Percentiles rank a stretch among this genome's conserved stretches.
Evolutionary conservation across 2,797 vertebrate species (phyloP).

Genomic region (Microcaecilia unicolor): DNA sequence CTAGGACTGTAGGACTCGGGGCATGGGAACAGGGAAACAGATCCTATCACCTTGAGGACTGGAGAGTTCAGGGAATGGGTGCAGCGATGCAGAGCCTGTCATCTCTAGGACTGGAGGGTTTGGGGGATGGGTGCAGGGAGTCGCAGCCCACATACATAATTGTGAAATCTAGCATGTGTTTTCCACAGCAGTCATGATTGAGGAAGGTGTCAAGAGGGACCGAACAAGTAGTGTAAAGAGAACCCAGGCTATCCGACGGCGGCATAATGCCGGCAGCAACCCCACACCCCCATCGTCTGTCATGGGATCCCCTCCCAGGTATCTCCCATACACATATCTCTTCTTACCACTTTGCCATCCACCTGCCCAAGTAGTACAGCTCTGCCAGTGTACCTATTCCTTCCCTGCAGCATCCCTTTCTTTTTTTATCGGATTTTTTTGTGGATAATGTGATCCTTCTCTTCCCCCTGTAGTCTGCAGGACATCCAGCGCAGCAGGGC

Average conservation of each 20-base stretch:
- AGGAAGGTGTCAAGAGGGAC: slow-evolving; percentile 60
- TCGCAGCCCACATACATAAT: no score
- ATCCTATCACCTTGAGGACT: no score
- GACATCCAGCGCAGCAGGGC: slow-evolving; percentile 74
- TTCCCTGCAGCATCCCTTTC: accelerated
- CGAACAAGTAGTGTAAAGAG: slow-evolving; percentile 71
- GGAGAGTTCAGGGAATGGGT: no score
- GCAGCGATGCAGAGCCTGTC: no score
- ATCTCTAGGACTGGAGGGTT: no score
- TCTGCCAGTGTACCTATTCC: neutral
- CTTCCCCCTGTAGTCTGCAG: slow-evolving; percentile 54
- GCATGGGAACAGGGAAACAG: no score
- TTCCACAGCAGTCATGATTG: slow-evolving; percentile 55
- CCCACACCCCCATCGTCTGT: slow-evolving; percentile 80
- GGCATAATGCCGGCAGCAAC: slow-evolving; percentile 85
- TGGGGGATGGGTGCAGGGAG: no score
- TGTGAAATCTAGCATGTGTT: slow-evolving; percentile 25
- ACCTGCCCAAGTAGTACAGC: no score
- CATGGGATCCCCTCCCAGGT: slow-evolving; percentile 86
- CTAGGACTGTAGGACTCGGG: no score
- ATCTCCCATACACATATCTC: neutral
- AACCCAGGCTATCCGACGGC: slow-evolving; percentile 76
- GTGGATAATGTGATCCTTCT: accelerated
- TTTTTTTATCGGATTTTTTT: neutral
- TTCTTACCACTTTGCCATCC: neutral